phyloP scores from a whole-genome alignment of 2,888 invertebrate species.

The Pardosa pseudoannulata region DNA sequence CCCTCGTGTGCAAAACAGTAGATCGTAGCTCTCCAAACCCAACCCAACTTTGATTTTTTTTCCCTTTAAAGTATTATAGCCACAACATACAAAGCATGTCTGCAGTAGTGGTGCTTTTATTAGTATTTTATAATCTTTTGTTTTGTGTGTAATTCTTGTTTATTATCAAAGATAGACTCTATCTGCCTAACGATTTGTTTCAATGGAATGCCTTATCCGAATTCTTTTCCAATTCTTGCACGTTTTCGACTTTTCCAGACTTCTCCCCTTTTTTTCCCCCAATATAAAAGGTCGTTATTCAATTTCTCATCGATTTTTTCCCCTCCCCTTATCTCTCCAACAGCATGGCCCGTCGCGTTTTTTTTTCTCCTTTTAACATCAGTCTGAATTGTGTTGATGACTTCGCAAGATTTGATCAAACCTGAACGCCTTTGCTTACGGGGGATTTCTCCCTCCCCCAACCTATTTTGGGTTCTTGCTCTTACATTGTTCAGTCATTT shows the following conservation, averaged over 20 bases:
- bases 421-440: slow-evolving; percentile 1
- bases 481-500: not conserved
- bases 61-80: too few species aligned
- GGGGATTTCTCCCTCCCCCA: not conserved
- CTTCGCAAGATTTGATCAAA: slow-evolving; percentile 56
- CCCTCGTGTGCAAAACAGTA: too few species aligned
- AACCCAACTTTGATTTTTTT: too few species aligned
- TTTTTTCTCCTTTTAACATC: slow-evolving; percentile 18
- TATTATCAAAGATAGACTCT: too few species aligned
- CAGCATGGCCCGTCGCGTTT: slow-evolving; percentile 12
- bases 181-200: too few species aligned
- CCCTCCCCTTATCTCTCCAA: slow-evolving; percentile 20
- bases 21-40: too few species aligned
- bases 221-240: too few species aligned
- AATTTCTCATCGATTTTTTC: slow-evolving; percentile 51
- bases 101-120: too few species aligned
- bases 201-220: too few species aligned
- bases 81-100: too few species aligned
- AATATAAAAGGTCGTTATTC: slow-evolving; percentile 59
- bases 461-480: not conserved
- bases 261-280: slow-evolving; percentile 7
- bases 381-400: slow-evolving; percentile 58
- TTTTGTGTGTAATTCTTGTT: too few species aligned
- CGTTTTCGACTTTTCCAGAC: not conserved
- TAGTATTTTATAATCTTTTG: too few species aligned